Base-by-base conservation (phyloP, 2,797 vertebrate species). In the Rhinella marina region DNA sequence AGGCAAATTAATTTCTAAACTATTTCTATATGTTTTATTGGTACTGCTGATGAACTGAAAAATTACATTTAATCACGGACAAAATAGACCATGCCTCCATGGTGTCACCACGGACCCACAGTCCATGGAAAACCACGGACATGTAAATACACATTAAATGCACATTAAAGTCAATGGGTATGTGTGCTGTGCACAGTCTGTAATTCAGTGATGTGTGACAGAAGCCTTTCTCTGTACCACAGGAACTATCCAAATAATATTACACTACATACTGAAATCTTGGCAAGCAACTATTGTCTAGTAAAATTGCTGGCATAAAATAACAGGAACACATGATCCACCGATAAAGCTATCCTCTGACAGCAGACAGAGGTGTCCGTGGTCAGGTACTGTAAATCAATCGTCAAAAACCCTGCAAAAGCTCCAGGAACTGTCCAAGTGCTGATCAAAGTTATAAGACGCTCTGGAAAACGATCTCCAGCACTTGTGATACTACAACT, bases 341-440 rank as follows among this genome's bases (percentile, higher is more conserved):
- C 50, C 25, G 64, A 83, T 68, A 83, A 83, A 70, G 11, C 62
- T 66, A 41, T 62, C 21, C 79, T 21, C 79, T 81, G 48, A 62
- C 79, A 81, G 59, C 50, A 29, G 25, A 83, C 59, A 66, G 80
- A 64, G 61, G 61, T 61, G 14, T 19, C 61, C 21, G 5, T 52
- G 48, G 48, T 68, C 41, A 68, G 48, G 32, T 27, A 29, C 4
- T 12, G 12, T 66, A 66, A 82, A 82, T 52, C 61, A 66, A 8
- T 29, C 17, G 50, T 14, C 27, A 13, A 73, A 82, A 54, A 16
- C 48, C 52, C 12, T 16, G 76, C 21, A 41, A 62, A 32, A 64
- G 23, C 68, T n/a, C 16, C 16, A 25, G 62, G 81, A 83, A 64
- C 81, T 83, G 81, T 83, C 81, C 81, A 83, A 62, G 32, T 57